Conservation (phyloP, 1,140 invertebrate species). For the Lordiphosa clarofinis region DNA sequence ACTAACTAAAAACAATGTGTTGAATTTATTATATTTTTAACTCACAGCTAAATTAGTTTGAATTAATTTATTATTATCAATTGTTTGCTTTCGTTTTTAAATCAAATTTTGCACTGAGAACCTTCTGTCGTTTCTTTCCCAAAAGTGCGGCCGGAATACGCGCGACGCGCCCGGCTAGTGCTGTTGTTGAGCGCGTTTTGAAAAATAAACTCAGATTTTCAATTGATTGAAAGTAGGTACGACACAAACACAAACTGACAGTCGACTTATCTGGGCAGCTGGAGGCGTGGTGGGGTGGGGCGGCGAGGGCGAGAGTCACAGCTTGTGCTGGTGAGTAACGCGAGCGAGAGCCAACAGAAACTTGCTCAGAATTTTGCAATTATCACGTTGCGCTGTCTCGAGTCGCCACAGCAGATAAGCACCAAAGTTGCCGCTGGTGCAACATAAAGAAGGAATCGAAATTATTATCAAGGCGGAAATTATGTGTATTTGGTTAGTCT, state of each 20-base stretch:
- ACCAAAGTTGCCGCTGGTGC: neutral
- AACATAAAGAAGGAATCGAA: constrained; percentile 2
- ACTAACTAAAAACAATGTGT: too few relatives aligned
- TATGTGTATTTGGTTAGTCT: constrained; percentile 9
- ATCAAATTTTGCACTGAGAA: constrained; percentile 13
- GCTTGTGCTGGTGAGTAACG: constrained; percentile 29
- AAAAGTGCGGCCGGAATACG: neutral
- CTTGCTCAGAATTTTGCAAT: constrained; percentile 23
- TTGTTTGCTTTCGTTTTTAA: too few relatives aligned
- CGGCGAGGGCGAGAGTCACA: constrained; percentile 4
- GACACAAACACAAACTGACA: constrained; percentile 20
- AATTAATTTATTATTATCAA: too few relatives aligned
- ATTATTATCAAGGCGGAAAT: constrained; percentile 53
- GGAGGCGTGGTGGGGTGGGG: neutral
- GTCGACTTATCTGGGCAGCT: neutral
- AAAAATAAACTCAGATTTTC: constrained; percentile 39
- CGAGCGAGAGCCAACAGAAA: constrained; percentile 8
- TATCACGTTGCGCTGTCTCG: constrained; percentile 36
- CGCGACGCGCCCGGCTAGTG: neutral
- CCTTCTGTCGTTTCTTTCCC: constrained; percentile 17
- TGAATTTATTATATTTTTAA: too few relatives aligned
- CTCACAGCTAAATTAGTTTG: too few relatives aligned
- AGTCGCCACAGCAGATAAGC: constrained; percentile 28
- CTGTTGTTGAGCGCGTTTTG: constrained; percentile 9
- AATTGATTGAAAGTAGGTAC: constrained; percentile 44